Base-by-base conservation (phyloP, 2,888 invertebrate genomes). In the Cybosia mesomella region DNA sequence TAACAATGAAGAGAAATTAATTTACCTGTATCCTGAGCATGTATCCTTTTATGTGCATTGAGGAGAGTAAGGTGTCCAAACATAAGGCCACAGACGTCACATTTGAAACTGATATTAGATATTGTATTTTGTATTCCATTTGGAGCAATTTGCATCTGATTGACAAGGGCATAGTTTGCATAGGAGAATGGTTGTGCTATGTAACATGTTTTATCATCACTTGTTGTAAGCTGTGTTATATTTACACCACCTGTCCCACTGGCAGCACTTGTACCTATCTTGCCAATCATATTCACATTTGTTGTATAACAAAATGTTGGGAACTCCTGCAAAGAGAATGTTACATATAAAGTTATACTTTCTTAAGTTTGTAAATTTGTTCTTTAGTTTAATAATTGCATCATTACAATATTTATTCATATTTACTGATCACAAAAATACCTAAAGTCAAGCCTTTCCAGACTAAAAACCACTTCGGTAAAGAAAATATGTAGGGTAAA, bases 11-110 rank as follows among this genome's bases (percentile, higher is more conserved):
- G 0, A 55, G 4, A 39, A 21, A 43, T 1, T 4, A 36, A 58
- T 57, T 90, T 92, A 89, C 95, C 95, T 82, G 95, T 91, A 77
- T 96, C 96, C 80, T 96, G 96, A 70, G 96, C 96, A 87, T 98
- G 98, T 85, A 97, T 97, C 79, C 98, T 96, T 92, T 98, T 98
- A 90, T 98, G 98, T 84, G 98, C 97, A 92, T 97, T 98, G n/a
- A 98, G 92, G 69, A 98, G 90, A 60, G 97, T 96, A 75, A 98
- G 95, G 87, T 98, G 98, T 0, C 97, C 97, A 89, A 98, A 98
- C 95, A 98, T 98, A 72, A 98, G 94, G 58, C 98, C 98, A 85
- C 98, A 98, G 11, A 98, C 97, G 90, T 98, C 98, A 91, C 98
- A 98, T 91, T 98, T 98, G 89, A 98, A 98, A 80, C 97, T 97